Percentiles rank a stretch among this genome's conserved stretches.
phyloP scores from a whole-genome alignment of 2,888 invertebrate species.

The Myopa testacea region DNA sequence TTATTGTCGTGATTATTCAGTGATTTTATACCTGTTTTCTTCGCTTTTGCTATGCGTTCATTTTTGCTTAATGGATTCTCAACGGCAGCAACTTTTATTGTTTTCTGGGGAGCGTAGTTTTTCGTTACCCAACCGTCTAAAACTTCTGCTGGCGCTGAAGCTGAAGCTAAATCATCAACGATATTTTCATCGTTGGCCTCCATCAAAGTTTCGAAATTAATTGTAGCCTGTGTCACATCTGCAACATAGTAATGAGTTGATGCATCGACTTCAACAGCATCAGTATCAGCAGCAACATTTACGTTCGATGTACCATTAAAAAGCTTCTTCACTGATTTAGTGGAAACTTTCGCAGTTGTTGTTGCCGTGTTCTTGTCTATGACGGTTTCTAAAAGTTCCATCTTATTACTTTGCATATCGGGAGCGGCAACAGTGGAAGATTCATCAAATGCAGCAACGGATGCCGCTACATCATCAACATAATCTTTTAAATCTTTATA shows the following conservation, averaged over 20 bases:
- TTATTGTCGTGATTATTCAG: slow-evolving; percentile 44
- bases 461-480: slow-evolving; percentile 22
- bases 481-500: slow-evolving; percentile 34
- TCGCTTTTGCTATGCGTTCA: slow-evolving; percentile 50
- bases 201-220: slow-evolving; percentile 21
- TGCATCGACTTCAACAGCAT: neutral
- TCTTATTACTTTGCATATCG: slow-evolving; percentile 12
- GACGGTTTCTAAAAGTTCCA: neutral
- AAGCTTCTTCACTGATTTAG: neutral
- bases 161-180: neutral
- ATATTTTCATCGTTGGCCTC: slow-evolving; percentile 18
- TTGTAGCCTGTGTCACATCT: neutral
- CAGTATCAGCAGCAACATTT: slow-evolving; percentile 13
- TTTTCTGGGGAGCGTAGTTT: neutral
- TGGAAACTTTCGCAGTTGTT: slow-evolving; percentile 19
- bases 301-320: neutral
- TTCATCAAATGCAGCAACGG: neutral
- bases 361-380: neutral
- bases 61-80: slow-evolving; percentile 66
- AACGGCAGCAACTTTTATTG: slow-evolving; percentile 35
- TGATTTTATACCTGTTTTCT: slow-evolving; percentile 55
- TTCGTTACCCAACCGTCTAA: no score
- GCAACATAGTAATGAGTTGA: neutral
- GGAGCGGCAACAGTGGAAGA: neutral
- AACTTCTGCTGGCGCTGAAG: neutral